These are phyloP conservation scores for Lamellibrachia luymesi DNA, from an alignment of 1,140 invertebrate species.

Conservation along the genomic window DNA sequence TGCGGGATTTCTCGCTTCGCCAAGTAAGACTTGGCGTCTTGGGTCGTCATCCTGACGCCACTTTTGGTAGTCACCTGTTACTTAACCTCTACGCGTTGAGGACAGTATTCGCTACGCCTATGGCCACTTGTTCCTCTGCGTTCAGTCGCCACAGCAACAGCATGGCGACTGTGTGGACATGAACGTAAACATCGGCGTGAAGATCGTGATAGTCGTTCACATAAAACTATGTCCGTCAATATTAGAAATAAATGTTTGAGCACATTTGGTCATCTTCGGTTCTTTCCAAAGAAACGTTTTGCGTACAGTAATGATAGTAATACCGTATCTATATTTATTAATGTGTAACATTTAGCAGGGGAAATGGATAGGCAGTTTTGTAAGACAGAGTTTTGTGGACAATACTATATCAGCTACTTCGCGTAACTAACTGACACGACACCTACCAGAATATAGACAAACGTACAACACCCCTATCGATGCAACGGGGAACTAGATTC, in stretches of 20 bases:
- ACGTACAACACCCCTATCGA: background rate
- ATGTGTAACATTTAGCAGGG: background rate
- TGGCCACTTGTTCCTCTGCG: background rate
- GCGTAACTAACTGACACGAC: background rate
- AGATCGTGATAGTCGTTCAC: background rate
- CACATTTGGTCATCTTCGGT: background rate
- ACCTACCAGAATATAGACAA: background rate
- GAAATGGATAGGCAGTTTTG: background rate
- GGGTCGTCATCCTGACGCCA: conserved; percentile 40
- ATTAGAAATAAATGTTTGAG: background rate
- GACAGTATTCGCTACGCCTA: background rate
- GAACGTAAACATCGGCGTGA: background rate
- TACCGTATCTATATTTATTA: background rate
- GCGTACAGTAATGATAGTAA: background rate
- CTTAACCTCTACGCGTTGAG: background rate
- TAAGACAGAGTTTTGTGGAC: background rate
- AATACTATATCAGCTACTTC: background rate
- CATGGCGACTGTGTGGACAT: background rate
- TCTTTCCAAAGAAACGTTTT: background rate
- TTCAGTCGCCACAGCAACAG: background rate
- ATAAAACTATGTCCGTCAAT: background rate
- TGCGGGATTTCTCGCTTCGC: conserved; percentile 52
- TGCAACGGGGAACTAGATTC: background rate
- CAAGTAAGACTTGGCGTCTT: conserved; percentile 56
- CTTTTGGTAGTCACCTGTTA: conserved; percentile 6